Evolutionary conservation across 1,140 invertebrate genomes (phyloP).

Genomic region (Hyposmocoma kahamanoa): DNA sequence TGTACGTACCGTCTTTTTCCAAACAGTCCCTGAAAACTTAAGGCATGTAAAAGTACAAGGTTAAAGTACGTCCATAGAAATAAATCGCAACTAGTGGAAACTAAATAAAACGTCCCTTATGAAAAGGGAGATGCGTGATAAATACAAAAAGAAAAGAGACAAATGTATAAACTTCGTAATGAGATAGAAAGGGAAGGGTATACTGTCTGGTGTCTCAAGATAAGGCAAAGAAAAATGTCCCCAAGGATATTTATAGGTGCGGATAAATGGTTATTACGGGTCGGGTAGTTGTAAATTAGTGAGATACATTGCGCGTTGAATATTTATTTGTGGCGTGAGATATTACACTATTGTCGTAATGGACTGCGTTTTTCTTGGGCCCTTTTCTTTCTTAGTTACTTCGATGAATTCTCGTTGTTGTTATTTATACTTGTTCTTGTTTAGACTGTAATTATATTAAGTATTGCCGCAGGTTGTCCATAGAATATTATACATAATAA

Average conservation of each 20-base stretch:
- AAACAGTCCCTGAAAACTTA: too few species aligned
- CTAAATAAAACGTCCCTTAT: slow-evolving; percentile 58
- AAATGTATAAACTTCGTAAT: slow-evolving; percentile 6
- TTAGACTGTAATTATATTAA: too few species aligned
- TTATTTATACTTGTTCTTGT: too few species aligned
- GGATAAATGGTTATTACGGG: slow-evolving; percentile 68
- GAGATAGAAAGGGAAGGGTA: slow-evolving; percentile 26
- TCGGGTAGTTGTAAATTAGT: slow-evolving; percentile 61
- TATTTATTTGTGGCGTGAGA: slow-evolving; percentile 62
- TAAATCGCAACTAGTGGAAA: slow-evolving; percentile 63
- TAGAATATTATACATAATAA: too few species aligned
- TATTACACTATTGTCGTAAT: too few species aligned
- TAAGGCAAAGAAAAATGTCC: slow-evolving; percentile 71
- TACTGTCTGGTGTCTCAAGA: slow-evolving; percentile 53
- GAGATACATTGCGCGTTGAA: slow-evolving; percentile 64
- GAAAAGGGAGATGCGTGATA: slow-evolving; percentile 47
- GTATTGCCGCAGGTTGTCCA: too few species aligned
- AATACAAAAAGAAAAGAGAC: slow-evolving; percentile 33
- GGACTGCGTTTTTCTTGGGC: too few species aligned
- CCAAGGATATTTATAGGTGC: slow-evolving; percentile 54
- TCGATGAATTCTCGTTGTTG: too few species aligned
- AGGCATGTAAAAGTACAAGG: too few species aligned
- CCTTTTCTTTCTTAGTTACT: too few species aligned
- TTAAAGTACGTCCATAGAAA: slow-evolving; percentile 53
- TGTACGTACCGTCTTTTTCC: too few species aligned